Evolutionary conservation across 53 echinoderm and acorn worm species (phyloP).

Genomic region (Luidia sarsii): DNA sequence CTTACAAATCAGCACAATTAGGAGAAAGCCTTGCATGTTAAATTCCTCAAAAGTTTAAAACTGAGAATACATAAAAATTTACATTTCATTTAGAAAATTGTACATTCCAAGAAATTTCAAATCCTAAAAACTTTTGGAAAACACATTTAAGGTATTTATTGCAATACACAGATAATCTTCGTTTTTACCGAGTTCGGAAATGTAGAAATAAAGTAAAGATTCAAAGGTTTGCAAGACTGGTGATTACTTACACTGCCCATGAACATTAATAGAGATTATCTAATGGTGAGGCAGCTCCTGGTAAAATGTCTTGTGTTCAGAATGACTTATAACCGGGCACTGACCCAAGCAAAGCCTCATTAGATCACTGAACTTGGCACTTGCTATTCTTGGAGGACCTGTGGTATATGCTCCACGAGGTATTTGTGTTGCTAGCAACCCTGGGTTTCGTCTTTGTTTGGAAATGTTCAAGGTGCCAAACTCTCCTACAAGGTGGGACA

Average conservation of each 20-base stretch:
- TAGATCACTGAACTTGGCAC: constrained; percentile 35
- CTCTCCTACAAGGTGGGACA: constrained; percentile 50
- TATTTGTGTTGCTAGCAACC: background rate
- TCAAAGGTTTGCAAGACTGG: background rate
- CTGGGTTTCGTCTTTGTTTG: background rate
- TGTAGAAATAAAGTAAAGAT: no score
- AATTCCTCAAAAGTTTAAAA: no score
- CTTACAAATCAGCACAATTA: no score
- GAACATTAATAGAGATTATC: background rate
- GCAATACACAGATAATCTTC: no score
- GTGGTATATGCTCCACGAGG: constrained; percentile 8
- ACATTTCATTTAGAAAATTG: no score
- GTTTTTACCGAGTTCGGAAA: no score
- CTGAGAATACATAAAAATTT: no score
- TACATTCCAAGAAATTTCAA: no score
- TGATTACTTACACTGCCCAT: background rate
- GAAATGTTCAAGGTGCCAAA: constrained; percentile 15
- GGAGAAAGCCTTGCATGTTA: no score
- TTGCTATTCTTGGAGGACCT: constrained; percentile 7
- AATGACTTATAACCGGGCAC: constrained; percentile 15
- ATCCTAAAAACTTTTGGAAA: no score
- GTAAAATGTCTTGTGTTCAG: constrained; percentile 5
- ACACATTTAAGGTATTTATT: no score
- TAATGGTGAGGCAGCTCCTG: constrained; percentile 1
- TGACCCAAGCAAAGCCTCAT: constrained; percentile 5